Evolutionary conservation across 2,113 vertebrate genomes (phyloP).

Genomic region (Phyllostomus discolor): DNA sequence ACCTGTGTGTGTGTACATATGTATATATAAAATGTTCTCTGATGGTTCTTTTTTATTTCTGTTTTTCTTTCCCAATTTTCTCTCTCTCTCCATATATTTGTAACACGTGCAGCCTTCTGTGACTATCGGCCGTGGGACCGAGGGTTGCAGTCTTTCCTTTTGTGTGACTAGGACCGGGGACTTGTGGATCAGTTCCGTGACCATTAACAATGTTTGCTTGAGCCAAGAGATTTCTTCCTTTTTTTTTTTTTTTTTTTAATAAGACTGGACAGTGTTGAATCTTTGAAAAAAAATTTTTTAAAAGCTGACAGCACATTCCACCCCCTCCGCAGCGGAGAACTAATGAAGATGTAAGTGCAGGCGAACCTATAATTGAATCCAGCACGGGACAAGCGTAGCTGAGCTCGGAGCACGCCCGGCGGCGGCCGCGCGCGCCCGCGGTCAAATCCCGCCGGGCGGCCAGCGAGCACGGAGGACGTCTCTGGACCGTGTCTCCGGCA

Average conservation of each 20-base stretch:
- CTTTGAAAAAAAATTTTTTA: constrained; percentile 67
- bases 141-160: constrained; percentile 54
- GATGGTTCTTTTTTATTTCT: not conserved
- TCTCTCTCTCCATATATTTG: not conserved
- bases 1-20: not conserved
- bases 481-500: constrained; percentile 58
- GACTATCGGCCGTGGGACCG: constrained; percentile 31
- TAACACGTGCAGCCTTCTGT: not conserved
- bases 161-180: constrained; percentile 22
- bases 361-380: constrained; percentile 68
- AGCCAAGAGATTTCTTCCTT: constrained; percentile 24
- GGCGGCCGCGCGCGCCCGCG: constrained; percentile 43
- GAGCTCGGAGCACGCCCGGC: constrained; percentile 43
- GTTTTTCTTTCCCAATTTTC: not conserved
- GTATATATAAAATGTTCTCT: not conserved
- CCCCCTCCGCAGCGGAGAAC: constrained; percentile 54
- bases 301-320: constrained; percentile 69
- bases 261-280: constrained; percentile 48
- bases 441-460: constrained; percentile 35
- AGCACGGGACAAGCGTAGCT: constrained; percentile 45
- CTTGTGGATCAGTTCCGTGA: constrained; percentile 53
- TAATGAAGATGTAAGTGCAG: constrained; percentile 72
- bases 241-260: not conserved
- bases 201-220: constrained; percentile 43
- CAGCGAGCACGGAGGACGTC: not conserved